phyloP scores from a whole-genome alignment of 1,140 invertebrate genomes.

The Musca vetustissima region DNA sequence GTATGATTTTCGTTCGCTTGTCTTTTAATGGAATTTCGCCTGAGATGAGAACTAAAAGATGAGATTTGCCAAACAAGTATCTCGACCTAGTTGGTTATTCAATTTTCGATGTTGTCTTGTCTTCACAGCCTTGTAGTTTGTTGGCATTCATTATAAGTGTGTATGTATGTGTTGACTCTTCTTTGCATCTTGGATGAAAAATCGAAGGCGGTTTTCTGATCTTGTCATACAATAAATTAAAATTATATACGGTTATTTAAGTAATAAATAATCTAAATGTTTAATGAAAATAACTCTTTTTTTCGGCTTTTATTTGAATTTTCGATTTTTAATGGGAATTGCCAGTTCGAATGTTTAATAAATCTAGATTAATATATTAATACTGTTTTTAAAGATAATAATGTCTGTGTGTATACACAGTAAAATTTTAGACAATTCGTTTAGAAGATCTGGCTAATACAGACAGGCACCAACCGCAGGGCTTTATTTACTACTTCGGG shows the following conservation, averaged over 20 bases:
- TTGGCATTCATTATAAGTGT: too few species aligned
- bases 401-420: too few species aligned
- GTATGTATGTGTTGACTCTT: too few species aligned
- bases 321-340: too few species aligned
- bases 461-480: too few species aligned
- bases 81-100: background rate
- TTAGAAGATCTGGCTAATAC: too few species aligned
- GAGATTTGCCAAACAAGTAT: constrained; percentile 17
- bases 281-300: constrained; percentile 2
- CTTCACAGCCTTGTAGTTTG: background rate
- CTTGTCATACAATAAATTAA: constrained; percentile 23
- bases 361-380: too few species aligned
- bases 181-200: background rate
- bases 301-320: background rate
- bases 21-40: background rate
- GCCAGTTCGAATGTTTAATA: too few species aligned
- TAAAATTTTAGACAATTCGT: too few species aligned
- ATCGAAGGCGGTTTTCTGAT: constrained; percentile 21
- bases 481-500: too few species aligned
- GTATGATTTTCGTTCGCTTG: constrained; percentile 3
- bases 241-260: constrained; percentile 14
- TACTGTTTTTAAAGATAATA: too few species aligned
- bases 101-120: background rate
- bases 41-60: constrained; percentile 7
- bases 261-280: background rate